phyloP scores from a whole-genome alignment of 2,888 invertebrate species.

The Rotaria magnacalcarata region DNA sequence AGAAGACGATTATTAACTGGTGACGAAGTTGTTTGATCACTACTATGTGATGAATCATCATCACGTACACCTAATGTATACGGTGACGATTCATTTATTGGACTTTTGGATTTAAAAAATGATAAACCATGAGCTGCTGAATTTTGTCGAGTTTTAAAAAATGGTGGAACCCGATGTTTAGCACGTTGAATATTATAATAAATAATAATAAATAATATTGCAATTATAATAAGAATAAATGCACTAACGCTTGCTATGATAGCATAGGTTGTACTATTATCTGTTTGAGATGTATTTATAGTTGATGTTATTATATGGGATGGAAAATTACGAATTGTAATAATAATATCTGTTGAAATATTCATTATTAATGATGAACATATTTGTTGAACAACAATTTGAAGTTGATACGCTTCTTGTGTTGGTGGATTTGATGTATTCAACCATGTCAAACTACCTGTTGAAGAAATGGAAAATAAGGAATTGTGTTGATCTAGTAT shows the following conservation, averaged over 20 bases:
- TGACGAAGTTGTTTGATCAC: background rate
- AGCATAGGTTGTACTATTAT: constrained; percentile 21
- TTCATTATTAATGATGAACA: constrained; percentile 23
- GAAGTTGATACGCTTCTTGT: constrained; percentile 17
- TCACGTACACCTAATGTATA: constrained; percentile 28
- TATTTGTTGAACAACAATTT: background rate
- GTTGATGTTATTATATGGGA: background rate
- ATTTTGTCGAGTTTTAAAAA: background rate
- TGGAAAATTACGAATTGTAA: background rate
- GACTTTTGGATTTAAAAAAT: constrained; percentile 25
- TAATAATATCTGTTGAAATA: background rate
- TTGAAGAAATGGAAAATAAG: background rate
- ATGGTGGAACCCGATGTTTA: constrained; percentile 30
- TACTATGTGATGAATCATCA: constrained; percentile 25
- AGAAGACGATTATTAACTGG: constrained; percentile 15
- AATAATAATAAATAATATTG: constrained; percentile 19
- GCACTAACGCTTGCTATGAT: constrained; percentile 10
- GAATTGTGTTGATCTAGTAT: background rate
- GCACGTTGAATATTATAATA: constrained; percentile 34
- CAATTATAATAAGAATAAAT: constrained; percentile 25
- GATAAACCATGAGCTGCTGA: background rate
- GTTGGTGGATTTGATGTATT: background rate
- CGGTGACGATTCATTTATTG: background rate
- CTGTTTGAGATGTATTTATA: background rate
- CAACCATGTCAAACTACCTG: background rate